Percentiles rank a stretch among this genome's conserved stretches.
phyloP scores from a whole-genome alignment of 2,888 invertebrate genomes.

The Hirtodrosophila duncani region DNA sequence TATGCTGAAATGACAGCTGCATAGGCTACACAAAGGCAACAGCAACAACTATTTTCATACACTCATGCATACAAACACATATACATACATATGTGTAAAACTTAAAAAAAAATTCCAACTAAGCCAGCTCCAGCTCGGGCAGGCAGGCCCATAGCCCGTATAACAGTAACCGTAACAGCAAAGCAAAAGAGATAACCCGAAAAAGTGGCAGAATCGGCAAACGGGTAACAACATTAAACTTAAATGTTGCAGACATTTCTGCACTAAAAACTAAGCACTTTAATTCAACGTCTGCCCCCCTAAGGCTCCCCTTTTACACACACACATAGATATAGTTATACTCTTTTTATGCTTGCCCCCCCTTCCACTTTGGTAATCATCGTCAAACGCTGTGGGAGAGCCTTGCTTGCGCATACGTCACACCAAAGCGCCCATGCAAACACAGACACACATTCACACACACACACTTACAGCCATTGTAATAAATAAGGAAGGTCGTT shows the following conservation, averaged over 20 bases:
- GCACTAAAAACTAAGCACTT: slow-evolving; percentile 68
- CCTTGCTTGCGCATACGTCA: slow-evolving; percentile 20
- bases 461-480: slow-evolving; percentile 61
- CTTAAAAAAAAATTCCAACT: slow-evolving; percentile 49
- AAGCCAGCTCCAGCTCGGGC: too few species aligned
- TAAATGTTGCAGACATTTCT: slow-evolving; percentile 68
- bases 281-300: slow-evolving; percentile 42
- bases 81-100: neutral
- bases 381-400: too few species aligned
- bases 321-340: too few species aligned
- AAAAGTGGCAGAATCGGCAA: slow-evolving; percentile 19
- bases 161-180: slow-evolving; percentile 19
- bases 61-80: neutral
- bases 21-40: too few species aligned
- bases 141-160: too few species aligned
- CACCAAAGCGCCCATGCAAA: slow-evolving; percentile 10
- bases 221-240: slow-evolving; percentile 57
- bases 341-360: too few species aligned
- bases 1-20: too few species aligned
- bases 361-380: too few species aligned
- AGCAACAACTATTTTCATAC: too few species aligned
- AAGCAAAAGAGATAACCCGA: too few species aligned
- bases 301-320: slow-evolving; percentile 7
- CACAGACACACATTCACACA: slow-evolving; percentile 16
- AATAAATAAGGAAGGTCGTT: slow-evolving; percentile 77